phyloP scores from a whole-genome alignment of 1,140 invertebrate genomes.

The Drosophila nigrodunni region DNA sequence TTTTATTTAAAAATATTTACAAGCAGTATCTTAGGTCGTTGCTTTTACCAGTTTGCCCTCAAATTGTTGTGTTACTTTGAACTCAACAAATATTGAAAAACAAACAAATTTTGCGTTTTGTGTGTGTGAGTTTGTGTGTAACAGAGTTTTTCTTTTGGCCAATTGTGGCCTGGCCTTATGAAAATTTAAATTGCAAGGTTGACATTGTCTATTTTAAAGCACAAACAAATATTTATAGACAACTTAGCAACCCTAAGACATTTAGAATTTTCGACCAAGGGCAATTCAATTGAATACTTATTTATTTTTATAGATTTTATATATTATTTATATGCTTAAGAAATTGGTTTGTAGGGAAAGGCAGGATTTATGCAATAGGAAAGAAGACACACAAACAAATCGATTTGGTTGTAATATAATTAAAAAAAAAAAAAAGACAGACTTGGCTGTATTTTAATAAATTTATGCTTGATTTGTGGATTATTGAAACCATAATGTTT shows the following conservation, averaged over 20 bases:
- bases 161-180: conserved; percentile 5
- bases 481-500: not conserved
- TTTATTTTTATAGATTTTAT: not conserved
- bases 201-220: conserved; percentile 15
- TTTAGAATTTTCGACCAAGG: too few relatives aligned
- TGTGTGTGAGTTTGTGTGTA: conserved; percentile 5
- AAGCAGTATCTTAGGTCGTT: not conserved
- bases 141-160: conserved; percentile 17
- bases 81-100: conserved; percentile 27
- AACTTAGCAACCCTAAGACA: conserved; percentile 17
- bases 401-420: too few relatives aligned
- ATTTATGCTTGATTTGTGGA: not conserved
- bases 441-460: too few relatives aligned
- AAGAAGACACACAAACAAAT: too few relatives aligned
- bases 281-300: too few relatives aligned
- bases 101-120: conserved; percentile 24
- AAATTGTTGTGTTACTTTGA: not conserved
- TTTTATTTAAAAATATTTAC: not conserved
- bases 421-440: too few relatives aligned
- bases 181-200: conserved; percentile 27
- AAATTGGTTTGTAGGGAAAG: too few relatives aligned
- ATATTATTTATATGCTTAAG: not conserved
- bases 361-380: too few relatives aligned
- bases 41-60: not conserved
- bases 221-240: conserved; percentile 18